Evolutionary conservation across 2,888 invertebrate species (phyloP).

Genomic region (Gortyna flavago): DNA sequence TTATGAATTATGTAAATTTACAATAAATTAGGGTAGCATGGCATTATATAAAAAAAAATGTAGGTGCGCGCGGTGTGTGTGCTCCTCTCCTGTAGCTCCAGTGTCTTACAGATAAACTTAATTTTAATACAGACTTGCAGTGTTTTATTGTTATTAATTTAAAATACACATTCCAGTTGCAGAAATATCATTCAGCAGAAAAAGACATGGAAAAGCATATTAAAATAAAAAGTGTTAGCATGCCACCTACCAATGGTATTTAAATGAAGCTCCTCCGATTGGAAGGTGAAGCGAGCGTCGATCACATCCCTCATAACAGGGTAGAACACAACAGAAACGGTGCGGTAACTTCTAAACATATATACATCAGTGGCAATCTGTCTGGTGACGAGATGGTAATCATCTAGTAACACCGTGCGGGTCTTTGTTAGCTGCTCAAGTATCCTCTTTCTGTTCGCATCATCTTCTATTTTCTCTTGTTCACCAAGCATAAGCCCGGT

Average conservation of each 20-base stretch:
- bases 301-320: constrained; percentile 82
- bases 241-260: constrained; percentile 86
- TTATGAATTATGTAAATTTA: not conserved
- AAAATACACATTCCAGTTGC: constrained; percentile 16
- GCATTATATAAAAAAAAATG: not conserved
- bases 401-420: constrained; percentile 82
- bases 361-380: constrained; percentile 86
- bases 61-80: not conserved
- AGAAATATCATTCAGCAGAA: constrained; percentile 4
- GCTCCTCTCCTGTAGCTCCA: not conserved
- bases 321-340: constrained; percentile 86
- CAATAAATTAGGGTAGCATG: too few species aligned
- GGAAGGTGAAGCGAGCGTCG: constrained; percentile 87
- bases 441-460: constrained; percentile 80
- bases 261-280: constrained; percentile 87
- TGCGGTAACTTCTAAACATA: constrained; percentile 87
- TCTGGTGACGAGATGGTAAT: constrained; percentile 85
- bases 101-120: not conserved
- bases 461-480: constrained; percentile 80
- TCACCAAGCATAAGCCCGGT: constrained; percentile 79
- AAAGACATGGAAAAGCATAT: constrained; percentile 13
- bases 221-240: constrained; percentile 53
- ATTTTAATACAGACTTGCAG: constrained; percentile 19
- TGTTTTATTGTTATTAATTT: not conserved
- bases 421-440: constrained; percentile 84